Base-by-base conservation (phyloP, 2,797 vertebrate genomes). In the Orientallactaga sibirica region DNA sequence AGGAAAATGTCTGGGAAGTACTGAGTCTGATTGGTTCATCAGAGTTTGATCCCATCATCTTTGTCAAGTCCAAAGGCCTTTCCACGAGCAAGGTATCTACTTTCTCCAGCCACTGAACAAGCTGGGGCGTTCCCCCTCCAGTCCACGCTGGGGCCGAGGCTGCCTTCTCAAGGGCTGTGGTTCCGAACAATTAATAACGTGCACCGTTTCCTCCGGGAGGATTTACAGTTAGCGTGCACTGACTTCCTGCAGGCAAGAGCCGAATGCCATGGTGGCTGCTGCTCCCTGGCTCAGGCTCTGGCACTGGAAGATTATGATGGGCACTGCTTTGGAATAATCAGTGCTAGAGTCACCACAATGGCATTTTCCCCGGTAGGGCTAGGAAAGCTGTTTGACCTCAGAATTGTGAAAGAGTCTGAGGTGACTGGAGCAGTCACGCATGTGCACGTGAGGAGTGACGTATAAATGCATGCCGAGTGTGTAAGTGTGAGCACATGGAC, bases 61-160 rank as follows among this genome's bases (percentile, higher is more conserved):
- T 75, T 74, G 33, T 25, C 37, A 25, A 33, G 29, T 64, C 22
- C 27, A n/a, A 16, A n/a, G 76, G 37, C 27, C 0, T 2, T 22
- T 52, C 58, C 24, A 11, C 0, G 15, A 27, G 7, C 27, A 87
- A 75, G 8, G 18, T 1, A 0, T 58, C 25, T 29, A 43, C 37
- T 2, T 19, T 8, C 20, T 70, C 16, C 15, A 27, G 25, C 3
- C 3, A 14, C 7, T 0, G 37, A 64, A 66, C 12, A 29, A 5
- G 43, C 14, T 41, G 9, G 7, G 0, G 7, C 2, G 5, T 61
- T 18, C 16, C 11, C 64, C 9, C 67, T 58, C 8, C 7, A 12
- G 55, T 19, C 10, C 3, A 9, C 0, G 1, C 16, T 29, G 15
- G 14, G 7, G 20, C 9, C 0, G 24, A 3, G 14, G 68, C 6